A percentile compares a stretch with the other conserved stretches of the same genome.
These are phyloP conservation scores for Fistularia tabacaria DNA, from an alignment of 2,797 vertebrate species.

Conservation along the genomic window DNA sequence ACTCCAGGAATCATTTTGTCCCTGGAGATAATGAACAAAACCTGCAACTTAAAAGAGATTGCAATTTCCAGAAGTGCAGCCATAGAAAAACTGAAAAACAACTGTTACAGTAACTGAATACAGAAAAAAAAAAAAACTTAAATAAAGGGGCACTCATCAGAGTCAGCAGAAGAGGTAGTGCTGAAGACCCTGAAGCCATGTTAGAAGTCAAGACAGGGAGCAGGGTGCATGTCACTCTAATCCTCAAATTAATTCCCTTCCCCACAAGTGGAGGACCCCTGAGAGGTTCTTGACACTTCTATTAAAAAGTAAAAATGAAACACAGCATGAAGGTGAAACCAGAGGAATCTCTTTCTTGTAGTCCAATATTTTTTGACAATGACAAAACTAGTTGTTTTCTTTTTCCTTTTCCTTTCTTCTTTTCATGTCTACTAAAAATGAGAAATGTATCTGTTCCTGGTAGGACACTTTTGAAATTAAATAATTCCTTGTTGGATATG, in stretches of 20 bases:
- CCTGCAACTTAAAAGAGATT: too few species aligned
- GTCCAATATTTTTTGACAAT: constrained; percentile 49
- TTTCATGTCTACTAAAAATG: too few species aligned
- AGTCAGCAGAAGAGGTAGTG: constrained; percentile 12
- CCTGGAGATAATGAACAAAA: too few species aligned
- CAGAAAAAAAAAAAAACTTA: too few species aligned
- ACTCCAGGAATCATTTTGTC: too few species aligned
- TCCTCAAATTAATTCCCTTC: constrained; percentile 71
- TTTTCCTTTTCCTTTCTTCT: constrained; percentile 8
- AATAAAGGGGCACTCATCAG: neutral
- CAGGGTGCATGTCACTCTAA: constrained; percentile 63
- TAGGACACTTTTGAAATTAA: too few species aligned
- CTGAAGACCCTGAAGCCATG: constrained; percentile 53
- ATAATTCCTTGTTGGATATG: too few species aligned
- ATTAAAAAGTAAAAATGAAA: constrained; percentile 69
- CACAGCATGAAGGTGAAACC: constrained; percentile 61
- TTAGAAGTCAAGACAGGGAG: constrained; percentile 59
- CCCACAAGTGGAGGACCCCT: constrained; percentile 55
- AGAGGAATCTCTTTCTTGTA: constrained; percentile 45
- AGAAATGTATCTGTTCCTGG: too few species aligned
- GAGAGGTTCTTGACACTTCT: constrained; percentile 62
- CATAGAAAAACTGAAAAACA: too few species aligned
- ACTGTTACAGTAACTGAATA: too few species aligned
- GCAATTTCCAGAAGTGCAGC: too few species aligned
- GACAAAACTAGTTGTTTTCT: constrained; percentile 11